phyloP scores from a whole-genome alignment of 2,888 invertebrate genomes.

The Gerris lacustris region DNA sequence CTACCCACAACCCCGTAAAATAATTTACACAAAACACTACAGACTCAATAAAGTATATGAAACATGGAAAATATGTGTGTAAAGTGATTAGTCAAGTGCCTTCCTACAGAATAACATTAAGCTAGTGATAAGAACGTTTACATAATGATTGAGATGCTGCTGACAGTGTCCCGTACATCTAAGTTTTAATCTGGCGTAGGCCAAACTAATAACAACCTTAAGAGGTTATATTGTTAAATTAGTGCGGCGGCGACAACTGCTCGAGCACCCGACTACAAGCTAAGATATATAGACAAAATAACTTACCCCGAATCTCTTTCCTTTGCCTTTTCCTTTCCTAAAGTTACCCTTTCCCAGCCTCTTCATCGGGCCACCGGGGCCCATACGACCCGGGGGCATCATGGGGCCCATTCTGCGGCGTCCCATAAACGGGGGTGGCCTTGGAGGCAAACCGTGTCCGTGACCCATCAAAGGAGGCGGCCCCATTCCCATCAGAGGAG shows the following conservation, averaged over 20 bases:
- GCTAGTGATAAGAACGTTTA: no score
- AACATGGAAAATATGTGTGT: neutral
- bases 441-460: constrained; percentile 19
- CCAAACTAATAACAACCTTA: no score
- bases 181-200: no score
- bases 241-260: no score
- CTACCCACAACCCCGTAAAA: neutral
- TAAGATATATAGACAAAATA: neutral
- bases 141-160: no score
- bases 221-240: no score
- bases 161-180: no score
- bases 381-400: neutral
- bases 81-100: no score
- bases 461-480: constrained; percentile 18
- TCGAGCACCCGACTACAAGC: no score
- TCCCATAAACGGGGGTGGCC: constrained; percentile 24
- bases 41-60: neutral
- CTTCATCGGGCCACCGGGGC: constrained; percentile 11
- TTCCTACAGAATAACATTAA: no score
- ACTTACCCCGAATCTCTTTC: neutral
- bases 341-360: constrained; percentile 8
- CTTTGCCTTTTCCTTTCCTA: constrained; percentile 10
- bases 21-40: constrained; percentile 12
- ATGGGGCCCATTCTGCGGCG: constrained; percentile 18
- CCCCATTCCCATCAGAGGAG: constrained; percentile 25